A percentile compares a stretch with the other conserved stretches of the same genome.
Evolutionary conservation across 2,797 vertebrate species (phyloP).

Genomic region (Ceyx erithaca): DNA sequence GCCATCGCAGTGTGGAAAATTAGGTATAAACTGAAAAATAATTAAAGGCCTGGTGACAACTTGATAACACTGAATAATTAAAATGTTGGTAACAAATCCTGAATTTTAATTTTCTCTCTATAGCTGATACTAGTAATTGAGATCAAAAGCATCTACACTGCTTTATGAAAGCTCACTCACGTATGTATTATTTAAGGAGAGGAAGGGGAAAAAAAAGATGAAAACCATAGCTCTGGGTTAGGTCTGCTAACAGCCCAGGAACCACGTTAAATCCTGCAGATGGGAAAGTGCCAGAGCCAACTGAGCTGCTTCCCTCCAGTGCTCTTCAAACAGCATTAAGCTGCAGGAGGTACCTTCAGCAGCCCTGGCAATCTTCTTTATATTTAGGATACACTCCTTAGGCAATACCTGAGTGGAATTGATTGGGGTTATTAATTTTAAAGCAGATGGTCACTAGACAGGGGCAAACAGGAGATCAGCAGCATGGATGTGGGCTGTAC

Average conservation of each 20-base stretch:
- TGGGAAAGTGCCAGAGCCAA: background rate
- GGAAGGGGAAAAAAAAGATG: background rate
- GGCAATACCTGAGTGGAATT: rapidly evolving
- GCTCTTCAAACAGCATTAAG: background rate
- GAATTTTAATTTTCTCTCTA: conserved; percentile 30
- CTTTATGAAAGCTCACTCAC: background rate
- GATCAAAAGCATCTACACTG: conserved; percentile 1
- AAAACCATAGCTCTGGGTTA: background rate
- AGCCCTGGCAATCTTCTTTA: background rate
- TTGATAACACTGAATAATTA: conserved; percentile 45
- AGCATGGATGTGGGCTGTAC: background rate
- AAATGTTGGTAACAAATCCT: conserved; percentile 19
- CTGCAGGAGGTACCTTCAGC: background rate
- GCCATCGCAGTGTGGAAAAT: conserved; percentile 39
- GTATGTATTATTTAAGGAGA: background rate
- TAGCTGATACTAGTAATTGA: conserved; percentile 2
- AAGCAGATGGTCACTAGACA: rapidly evolving
- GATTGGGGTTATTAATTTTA: no score
- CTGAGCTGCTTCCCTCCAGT: rapidly evolving
- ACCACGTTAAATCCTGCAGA: background rate
- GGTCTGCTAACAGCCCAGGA: background rate
- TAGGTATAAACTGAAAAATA: conserved; percentile 53
- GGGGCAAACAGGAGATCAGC: rapidly evolving
- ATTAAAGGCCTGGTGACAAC: conserved; percentile 56
- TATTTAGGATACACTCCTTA: background rate